These are phyloP conservation scores for Chrysolina americana DNA, from an alignment of 2,888 invertebrate genomes.

Conservation along the genomic window DNA sequence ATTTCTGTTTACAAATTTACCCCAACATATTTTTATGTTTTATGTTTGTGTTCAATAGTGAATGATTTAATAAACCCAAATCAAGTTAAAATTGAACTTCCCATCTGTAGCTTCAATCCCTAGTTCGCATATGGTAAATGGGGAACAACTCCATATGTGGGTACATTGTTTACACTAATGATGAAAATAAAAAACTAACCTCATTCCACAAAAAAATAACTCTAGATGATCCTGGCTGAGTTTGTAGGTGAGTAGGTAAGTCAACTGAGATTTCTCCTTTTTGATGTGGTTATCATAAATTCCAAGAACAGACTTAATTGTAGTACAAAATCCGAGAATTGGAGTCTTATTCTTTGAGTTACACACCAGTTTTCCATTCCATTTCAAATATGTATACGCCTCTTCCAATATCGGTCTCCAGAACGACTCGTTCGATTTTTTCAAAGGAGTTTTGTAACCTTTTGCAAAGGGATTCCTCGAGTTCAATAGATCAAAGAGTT, in stretches of 20 bases:
- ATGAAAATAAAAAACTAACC: conserved; percentile 14
- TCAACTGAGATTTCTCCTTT: background rate
- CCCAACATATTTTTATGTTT: no score
- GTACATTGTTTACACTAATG: no score
- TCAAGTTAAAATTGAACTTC: no score
- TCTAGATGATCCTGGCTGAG: conserved; percentile 33
- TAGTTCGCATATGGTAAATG: no score
- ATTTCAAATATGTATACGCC: conserved; percentile 30
- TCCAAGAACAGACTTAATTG: conserved; percentile 20
- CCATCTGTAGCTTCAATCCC: no score
- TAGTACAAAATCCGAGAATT: conserved; percentile 27
- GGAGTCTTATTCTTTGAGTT: conserved; percentile 26
- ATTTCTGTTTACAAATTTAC: no score
- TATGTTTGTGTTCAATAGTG: no score
- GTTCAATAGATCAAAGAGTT: conserved; percentile 44
- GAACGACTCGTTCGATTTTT: conserved; percentile 29
- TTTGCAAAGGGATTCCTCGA: conserved; percentile 40
- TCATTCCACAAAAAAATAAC: conserved; percentile 22
- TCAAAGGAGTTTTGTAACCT: conserved; percentile 30
- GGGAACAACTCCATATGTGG: no score
- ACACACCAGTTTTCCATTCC: background rate
- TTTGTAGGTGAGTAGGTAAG: conserved; percentile 24
- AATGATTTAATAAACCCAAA: no score
- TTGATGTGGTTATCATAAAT: conserved; percentile 29
- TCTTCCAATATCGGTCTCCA: conserved; percentile 35